Evolutionary conservation across 2,113 vertebrate genomes (phyloP), one percentile per base, ranked within the genome.

Genomic region (Boulengeromyrus knoepffleri): DNA sequence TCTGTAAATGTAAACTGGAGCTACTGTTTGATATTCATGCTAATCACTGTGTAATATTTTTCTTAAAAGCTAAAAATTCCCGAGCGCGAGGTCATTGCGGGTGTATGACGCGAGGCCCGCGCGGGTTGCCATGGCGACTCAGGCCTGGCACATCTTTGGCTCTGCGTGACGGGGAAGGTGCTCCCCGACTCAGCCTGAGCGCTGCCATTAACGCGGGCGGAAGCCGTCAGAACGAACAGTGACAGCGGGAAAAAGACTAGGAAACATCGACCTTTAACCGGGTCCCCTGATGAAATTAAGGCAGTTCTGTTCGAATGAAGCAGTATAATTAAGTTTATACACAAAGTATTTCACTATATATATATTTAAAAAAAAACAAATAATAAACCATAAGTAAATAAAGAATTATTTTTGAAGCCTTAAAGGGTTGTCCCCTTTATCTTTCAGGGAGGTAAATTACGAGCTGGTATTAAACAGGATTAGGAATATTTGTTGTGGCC

Each of bases 51-150:
- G 50, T 96, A 95, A 96, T 96, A 96, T 96, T 96, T 90, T 96
- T 96, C 94, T 92, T 77, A 96, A 87, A 96, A 96, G 95, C 95
- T 96, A 96, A 96, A 95, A 95, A 96, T 96, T 95, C 94, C 94
- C 94, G 94, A 96, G 70, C 46, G 94, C 94, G 95, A 95, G 96
- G 96, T 96, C 96, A 96, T 93, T 49, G 92, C 92, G 90, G 85
- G 92, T 50, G 91, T 53, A 53, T 90, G 47, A 88, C 92, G 91
- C 80, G 91, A 91, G 85, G 93, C 94, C 39, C 92, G 94, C 90
- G 94, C 87, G 1, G 0, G 95, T 97, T 96, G 91, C 95, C 95
- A 95, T 96, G 95, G 95, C 0, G 90, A 96, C 91, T 0, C 85
- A 94, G 94, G 94, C 91, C 92, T 17, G 91, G 90, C 91, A 92